A percentile compares a stretch with the other conserved stretches of the same genome.
Conservation (phyloP, 2,888 invertebrate genomes). For the Euspilapteryx auroguttella region DNA sequence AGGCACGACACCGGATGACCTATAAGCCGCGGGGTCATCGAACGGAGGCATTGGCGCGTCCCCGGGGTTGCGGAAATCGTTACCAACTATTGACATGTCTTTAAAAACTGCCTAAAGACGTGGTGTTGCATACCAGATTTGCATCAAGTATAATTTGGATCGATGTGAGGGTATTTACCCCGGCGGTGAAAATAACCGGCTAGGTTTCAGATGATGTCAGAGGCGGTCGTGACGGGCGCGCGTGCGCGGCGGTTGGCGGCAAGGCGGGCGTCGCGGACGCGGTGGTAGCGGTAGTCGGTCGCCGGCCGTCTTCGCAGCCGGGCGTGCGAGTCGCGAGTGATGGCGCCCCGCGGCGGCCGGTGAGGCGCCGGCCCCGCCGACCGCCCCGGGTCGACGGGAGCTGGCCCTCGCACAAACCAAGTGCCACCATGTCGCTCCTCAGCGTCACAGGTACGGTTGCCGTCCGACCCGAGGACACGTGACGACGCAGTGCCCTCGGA, state of each 20-base stretch:
- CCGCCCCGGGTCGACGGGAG: slow-evolving; percentile 58
- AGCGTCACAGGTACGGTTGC: slow-evolving; percentile 60
- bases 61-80: slow-evolving; percentile 9
- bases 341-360: slow-evolving; percentile 59
- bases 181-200: slow-evolving; percentile 56
- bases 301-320: slow-evolving; percentile 48
- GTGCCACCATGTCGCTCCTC: slow-evolving; percentile 58
- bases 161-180: slow-evolving; percentile 62
- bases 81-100: slow-evolving; percentile 17
- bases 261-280: slow-evolving; percentile 12
- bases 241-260: slow-evolving; percentile 19
- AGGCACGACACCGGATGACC: slow-evolving; percentile 9
- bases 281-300: slow-evolving; percentile 29
- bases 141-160: slow-evolving; percentile 57
- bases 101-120: slow-evolving; percentile 33
- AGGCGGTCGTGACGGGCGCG: slow-evolving; percentile 12
- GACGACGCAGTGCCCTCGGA: too few relatives aligned
- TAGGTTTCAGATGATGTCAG: slow-evolving; percentile 53
- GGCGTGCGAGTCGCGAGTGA: slow-evolving; percentile 41
- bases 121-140: slow-evolving; percentile 44
- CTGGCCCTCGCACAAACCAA: slow-evolving; percentile 27
- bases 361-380: slow-evolving; percentile 60
- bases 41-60: background rate
- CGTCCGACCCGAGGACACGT: too few relatives aligned
- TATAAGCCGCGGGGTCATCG: slow-evolving; percentile 6